phyloP scores from a whole-genome alignment of 2,113 vertebrate species.

The Caranx ignobilis region DNA sequence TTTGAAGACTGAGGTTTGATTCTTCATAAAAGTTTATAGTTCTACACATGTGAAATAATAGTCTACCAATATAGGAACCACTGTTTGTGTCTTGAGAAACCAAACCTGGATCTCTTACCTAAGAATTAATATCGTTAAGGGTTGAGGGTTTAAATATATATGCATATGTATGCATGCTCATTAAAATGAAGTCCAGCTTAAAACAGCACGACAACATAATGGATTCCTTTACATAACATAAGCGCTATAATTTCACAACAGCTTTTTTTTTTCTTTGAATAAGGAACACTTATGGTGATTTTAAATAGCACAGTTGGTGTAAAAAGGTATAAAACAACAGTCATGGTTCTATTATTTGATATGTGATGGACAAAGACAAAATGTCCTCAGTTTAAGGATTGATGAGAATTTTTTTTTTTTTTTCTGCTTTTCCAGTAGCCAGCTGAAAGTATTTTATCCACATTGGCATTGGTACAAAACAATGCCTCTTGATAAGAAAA shows the following conservation, averaged over 20 bases:
- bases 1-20: conserved; percentile 4
- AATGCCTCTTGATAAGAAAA: conserved; percentile 64
- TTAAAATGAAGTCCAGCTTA: conserved; percentile 43
- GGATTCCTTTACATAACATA: conserved; percentile 50
- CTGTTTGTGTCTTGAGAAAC: conserved; percentile 10
- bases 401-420: conserved; percentile 39
- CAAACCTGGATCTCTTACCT: conserved; percentile 9
- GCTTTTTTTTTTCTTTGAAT: conserved; percentile 42
- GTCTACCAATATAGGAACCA: conserved; percentile 5
- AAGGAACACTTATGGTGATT: conserved; percentile 59
- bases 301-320: conserved; percentile 49
- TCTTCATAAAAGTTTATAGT: background rate
- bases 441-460: conserved; percentile 74
- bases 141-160: conserved; percentile 18
- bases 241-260: conserved; percentile 65
- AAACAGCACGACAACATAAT: conserved; percentile 45
- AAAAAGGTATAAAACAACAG: conserved; percentile 32
- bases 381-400: conserved; percentile 25
- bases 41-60: conserved; percentile 7
- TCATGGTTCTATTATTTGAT: conserved; percentile 49
- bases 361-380: conserved; percentile 34
- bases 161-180: conserved; percentile 26
- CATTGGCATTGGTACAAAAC: conserved; percentile 68
- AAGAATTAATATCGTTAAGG: conserved; percentile 10
- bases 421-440: conserved; percentile 76